phyloP scores from a whole-genome alignment of 2,797 vertebrate species.

The Sebastes trivittatus region DNA sequence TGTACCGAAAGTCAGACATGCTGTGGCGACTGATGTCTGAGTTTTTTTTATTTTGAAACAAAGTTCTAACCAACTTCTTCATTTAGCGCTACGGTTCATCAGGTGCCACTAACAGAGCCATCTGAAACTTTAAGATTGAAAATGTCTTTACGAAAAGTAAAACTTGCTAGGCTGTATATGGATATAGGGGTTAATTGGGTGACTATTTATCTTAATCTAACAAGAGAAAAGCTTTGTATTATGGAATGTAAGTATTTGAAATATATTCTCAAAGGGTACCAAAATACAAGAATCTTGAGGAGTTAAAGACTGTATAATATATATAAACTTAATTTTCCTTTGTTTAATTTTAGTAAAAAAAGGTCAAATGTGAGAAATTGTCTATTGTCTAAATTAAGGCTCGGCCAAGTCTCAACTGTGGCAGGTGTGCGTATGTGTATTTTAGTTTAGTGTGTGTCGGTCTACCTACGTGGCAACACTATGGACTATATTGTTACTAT shows the following conservation, averaged over 20 bases:
- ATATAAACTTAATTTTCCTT: slow-evolving; percentile 18
- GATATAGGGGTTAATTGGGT: background rate
- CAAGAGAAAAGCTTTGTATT: background rate
- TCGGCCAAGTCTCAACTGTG: slow-evolving; percentile 2
- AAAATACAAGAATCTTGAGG: slow-evolving; percentile 25
- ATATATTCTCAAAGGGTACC: slow-evolving; percentile 1
- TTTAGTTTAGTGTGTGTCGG: background rate
- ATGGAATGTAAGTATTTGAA: slow-evolving; percentile 1
- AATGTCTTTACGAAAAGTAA: background rate
- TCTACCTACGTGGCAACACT: background rate
- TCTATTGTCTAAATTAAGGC: slow-evolving; percentile 17
- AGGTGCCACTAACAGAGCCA: background rate
- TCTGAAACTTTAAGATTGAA: background rate
- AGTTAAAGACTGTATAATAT: background rate
- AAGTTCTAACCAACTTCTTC: background rate
- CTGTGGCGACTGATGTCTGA: background rate
- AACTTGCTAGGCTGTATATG: background rate
- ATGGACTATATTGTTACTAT: background rate
- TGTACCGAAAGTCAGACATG: slow-evolving; percentile 10
- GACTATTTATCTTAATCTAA: background rate
- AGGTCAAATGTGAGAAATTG: slow-evolving; percentile 8
- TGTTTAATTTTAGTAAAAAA: slow-evolving; percentile 22
- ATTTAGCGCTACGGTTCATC: background rate
- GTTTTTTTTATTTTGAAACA: slow-evolving; percentile 3
- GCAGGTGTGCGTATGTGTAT: background rate